A percentile compares a stretch with the other conserved stretches of the same genome.
Evolutionary conservation across 2,113 vertebrate species (phyloP).

Genomic region (Urocynchramus pylzowi): DNA sequence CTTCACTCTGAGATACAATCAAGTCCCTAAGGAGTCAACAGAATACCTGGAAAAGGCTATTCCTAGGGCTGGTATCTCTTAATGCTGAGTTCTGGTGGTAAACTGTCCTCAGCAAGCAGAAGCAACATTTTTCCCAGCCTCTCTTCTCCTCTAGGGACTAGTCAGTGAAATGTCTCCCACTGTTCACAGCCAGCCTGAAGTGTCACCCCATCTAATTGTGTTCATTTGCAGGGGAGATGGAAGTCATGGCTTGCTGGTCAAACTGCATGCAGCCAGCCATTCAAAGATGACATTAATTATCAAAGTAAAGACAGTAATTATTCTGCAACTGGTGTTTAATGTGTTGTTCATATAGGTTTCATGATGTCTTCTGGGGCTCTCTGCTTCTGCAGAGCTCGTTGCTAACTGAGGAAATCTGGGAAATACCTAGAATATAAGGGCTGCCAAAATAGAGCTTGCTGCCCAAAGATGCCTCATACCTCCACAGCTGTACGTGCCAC

Average conservation of each 20-base stretch:
- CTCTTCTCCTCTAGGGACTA: background rate
- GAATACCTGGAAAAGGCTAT: background rate
- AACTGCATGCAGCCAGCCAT: background rate
- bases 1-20: background rate
- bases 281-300: background rate
- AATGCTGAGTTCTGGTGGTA: background rate
- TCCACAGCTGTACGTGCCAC: background rate
- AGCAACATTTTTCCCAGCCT: background rate
- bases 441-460: background rate
- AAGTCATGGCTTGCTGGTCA: background rate
- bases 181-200: background rate
- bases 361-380: background rate
- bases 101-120: background rate
- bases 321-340: background rate
- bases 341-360: background rate
- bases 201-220: background rate
- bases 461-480: background rate
- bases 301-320: background rate
- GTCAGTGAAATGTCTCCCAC: background rate
- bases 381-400: background rate
- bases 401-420: background rate
- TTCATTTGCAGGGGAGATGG: background rate
- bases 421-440: background rate
- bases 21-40: background rate
- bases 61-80: background rate